A percentile compares a stretch with the other conserved stretches of the same genome.
Evolutionary conservation across 2,888 invertebrate species (phyloP).

Genomic region (Eueremaeus valkanovi): DNA sequence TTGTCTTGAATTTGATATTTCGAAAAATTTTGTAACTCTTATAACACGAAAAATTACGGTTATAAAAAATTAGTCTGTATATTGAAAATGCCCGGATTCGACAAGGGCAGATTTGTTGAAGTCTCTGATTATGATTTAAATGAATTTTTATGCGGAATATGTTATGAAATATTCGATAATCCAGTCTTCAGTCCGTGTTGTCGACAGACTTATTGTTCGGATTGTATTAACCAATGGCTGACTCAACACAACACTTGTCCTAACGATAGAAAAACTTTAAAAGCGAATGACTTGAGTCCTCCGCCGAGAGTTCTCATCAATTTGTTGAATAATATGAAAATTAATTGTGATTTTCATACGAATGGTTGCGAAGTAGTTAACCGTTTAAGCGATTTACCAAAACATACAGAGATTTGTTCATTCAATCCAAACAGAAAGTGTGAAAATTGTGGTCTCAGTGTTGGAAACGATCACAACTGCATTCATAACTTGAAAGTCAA

Average conservation of each 20-base stretch:
- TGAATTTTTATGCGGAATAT: too few species aligned
- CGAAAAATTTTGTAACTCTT: too few species aligned
- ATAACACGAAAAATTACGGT: too few species aligned
- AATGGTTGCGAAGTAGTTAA: background rate
- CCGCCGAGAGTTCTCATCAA: background rate
- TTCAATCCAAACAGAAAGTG: too few species aligned
- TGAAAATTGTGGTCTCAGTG: too few species aligned
- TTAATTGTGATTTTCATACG: background rate
- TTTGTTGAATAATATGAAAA: background rate
- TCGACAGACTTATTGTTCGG: too few species aligned
- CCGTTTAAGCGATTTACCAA: background rate
- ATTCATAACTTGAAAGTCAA: too few species aligned
- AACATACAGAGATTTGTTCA: background rate
- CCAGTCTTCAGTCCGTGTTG: background rate
- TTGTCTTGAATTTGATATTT: too few species aligned
- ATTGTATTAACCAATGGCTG: too few species aligned
- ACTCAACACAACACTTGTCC: too few species aligned
- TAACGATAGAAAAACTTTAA: background rate
- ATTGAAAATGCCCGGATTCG: background rate
- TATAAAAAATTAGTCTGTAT: too few species aligned
- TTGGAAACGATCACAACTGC: too few species aligned
- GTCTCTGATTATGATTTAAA: background rate
- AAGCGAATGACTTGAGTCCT: background rate
- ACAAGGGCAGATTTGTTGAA: background rate
- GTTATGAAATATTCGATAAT: background rate